Evolutionary conservation across 2,888 invertebrate species (phyloP).

Genomic region (Dichetophora obliterata): DNA sequence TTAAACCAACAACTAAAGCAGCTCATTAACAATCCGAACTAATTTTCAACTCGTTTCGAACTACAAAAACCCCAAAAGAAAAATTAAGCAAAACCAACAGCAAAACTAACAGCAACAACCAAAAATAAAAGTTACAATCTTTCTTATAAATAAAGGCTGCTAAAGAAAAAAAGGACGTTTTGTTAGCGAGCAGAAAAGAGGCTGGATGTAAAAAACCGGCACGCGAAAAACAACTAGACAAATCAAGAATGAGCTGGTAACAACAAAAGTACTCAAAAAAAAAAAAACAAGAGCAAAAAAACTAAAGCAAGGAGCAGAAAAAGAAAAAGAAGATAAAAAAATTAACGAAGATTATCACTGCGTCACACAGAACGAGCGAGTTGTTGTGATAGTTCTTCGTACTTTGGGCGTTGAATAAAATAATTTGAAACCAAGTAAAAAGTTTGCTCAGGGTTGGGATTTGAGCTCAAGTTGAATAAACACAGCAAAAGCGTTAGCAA

Average conservation of each 20-base stretch:
- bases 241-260: not conserved
- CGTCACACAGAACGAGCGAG: not conserved
- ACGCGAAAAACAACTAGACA: not conserved
- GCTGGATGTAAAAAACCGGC: not conserved
- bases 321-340: not conserved
- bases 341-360: not conserved
- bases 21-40: conserved; percentile 39
- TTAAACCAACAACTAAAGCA: conserved; percentile 35
- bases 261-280: not conserved
- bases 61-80: conserved; percentile 27
- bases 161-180: not conserved
- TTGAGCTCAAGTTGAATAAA: not conserved
- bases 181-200: not conserved
- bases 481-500: conserved; percentile 10
- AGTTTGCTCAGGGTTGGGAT: not conserved
- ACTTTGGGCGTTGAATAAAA: not conserved
- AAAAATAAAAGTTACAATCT: not conserved
- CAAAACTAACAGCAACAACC: conserved; percentile 17
- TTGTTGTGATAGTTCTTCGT: not conserved
- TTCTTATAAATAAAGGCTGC: not conserved
- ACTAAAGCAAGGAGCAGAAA: not conserved
- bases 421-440: too few species aligned
- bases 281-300: too few species aligned
- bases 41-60: conserved; percentile 36
- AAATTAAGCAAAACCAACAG: conserved; percentile 20